Percentiles rank a stretch among this genome's conserved stretches.
These are phyloP conservation scores for Falcunculus frontatus DNA, from an alignment of 2,113 vertebrate species.

Conservation along the genomic window DNA sequence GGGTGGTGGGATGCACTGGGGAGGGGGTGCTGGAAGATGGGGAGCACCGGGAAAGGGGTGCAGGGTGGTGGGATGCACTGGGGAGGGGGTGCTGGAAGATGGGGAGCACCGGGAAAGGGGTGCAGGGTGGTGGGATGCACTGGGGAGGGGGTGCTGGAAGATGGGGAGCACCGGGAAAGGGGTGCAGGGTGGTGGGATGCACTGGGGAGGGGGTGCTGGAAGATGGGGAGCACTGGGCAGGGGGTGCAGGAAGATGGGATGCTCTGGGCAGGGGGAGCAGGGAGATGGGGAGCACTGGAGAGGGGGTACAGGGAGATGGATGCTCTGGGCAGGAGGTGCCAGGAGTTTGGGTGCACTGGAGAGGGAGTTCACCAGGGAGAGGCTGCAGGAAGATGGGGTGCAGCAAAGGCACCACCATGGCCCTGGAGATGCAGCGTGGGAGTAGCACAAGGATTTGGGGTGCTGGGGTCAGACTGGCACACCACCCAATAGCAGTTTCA, in stretches of 20 bases:
- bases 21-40: rapidly evolving
- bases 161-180: no score
- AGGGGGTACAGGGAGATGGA: no score
- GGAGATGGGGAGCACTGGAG: not conserved
- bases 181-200: no score
- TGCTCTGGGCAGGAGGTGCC: no score
- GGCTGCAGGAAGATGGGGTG: not conserved
- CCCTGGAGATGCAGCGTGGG: rapidly evolving
- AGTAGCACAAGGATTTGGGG: not conserved
- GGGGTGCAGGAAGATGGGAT: rapidly evolving
- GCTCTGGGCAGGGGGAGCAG: rapidly evolving
- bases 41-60: not conserved
- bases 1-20: rapidly evolving
- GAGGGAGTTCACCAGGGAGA: not conserved
- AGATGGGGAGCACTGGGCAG: rapidly evolving
- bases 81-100: no score
- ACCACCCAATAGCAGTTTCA: rapidly evolving
- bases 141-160: no score
- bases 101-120: no score
- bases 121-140: no score
- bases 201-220: no score
- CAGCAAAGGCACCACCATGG: not conserved
- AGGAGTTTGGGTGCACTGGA: rapidly evolving
- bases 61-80: not conserved
- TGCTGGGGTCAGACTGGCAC: not conserved